Evolutionary conservation across 2,113 vertebrate genomes (phyloP).

Genomic region (Thunnus thynnus): DNA sequence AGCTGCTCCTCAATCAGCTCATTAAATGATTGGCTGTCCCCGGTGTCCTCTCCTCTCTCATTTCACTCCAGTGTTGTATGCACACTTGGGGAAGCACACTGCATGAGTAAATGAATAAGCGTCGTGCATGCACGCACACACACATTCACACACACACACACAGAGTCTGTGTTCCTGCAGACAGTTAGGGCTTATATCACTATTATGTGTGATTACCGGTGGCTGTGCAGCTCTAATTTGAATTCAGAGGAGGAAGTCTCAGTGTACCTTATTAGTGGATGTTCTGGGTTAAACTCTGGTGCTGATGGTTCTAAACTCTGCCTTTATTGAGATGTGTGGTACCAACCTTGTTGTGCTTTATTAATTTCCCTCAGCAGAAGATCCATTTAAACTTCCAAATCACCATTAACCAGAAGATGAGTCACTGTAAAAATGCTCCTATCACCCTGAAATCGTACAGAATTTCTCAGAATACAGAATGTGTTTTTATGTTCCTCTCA

Average conservation of each 20-base stretch:
- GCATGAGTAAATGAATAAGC: slow-evolving; percentile 23
- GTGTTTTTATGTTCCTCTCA: slow-evolving; percentile 15
- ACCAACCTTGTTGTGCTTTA: slow-evolving; percentile 9
- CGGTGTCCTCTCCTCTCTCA: slow-evolving; percentile 36
- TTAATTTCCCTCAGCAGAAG: slow-evolving; percentile 20
- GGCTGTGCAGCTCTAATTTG: slow-evolving; percentile 55
- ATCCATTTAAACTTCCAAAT: slow-evolving; percentile 36
- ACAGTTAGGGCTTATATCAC: slow-evolving; percentile 39
- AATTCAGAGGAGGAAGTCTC: slow-evolving; percentile 40
- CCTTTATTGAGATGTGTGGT: slow-evolving; percentile 30
- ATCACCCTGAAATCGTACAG: background rate
- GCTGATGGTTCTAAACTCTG: slow-evolving; percentile 40
- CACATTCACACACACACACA: background rate
- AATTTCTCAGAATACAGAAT: background rate
- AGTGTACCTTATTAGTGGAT: slow-evolving; percentile 32
- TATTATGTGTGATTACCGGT: slow-evolving; percentile 56
- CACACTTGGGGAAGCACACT: slow-evolving; percentile 18
- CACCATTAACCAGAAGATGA: slow-evolving; percentile 10
- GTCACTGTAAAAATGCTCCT: slow-evolving; percentile 20
- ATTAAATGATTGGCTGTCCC: slow-evolving; percentile 73
- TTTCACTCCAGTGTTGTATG: slow-evolving; percentile 31
- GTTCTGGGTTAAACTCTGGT: slow-evolving; percentile 31
- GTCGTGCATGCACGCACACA: slow-evolving; percentile 3
- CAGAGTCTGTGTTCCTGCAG: slow-evolving; percentile 24
- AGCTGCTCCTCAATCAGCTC: slow-evolving; percentile 65